Conservation (phyloP, 2,797 vertebrate species). For the Sebastes taczanowskii region DNA sequence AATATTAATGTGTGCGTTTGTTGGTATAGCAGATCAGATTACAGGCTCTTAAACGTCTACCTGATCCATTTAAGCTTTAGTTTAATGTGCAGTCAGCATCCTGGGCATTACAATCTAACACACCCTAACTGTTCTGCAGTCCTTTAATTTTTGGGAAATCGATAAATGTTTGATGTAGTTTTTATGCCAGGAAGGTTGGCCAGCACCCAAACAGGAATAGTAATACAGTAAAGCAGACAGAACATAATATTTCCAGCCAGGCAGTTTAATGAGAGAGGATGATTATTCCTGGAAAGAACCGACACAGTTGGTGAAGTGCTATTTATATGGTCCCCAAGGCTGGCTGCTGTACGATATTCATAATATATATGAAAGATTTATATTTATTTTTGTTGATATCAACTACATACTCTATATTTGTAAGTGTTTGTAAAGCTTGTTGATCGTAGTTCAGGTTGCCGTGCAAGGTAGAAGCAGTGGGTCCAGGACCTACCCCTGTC, state of each 20-base stretch:
- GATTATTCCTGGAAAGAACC: neutral
- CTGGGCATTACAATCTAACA: slow-evolving; percentile 16
- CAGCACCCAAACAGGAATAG: neutral
- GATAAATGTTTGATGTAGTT: slow-evolving; percentile 34
- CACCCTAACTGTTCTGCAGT: neutral
- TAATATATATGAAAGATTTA: neutral
- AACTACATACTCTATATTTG: neutral
- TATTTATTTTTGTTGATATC: neutral
- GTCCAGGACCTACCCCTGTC: slow-evolving; percentile 64
- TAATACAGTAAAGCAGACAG: neutral
- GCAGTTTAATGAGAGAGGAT: neutral
- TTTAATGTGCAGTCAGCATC: slow-evolving; percentile 40
- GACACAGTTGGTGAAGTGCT: neutral
- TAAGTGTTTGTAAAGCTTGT: slow-evolving; percentile 29
- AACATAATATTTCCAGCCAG: slow-evolving; percentile 8
- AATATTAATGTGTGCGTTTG: slow-evolving; percentile 20
- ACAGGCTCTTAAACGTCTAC: slow-evolving; percentile 27
- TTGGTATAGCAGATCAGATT: slow-evolving; percentile 26
- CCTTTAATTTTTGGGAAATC: slow-evolving; percentile 7
- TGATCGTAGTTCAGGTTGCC: slow-evolving; percentile 46
- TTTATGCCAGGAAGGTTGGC: slow-evolving; percentile 20
- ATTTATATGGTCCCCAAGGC: neutral
- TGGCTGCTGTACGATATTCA: neutral
- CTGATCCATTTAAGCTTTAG: slow-evolving; percentile 21
- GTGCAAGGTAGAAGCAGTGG: slow-evolving; percentile 60